These are phyloP conservation scores for Copsychus sechellarum DNA, from an alignment of 2,113 vertebrate species.

Conservation along the genomic window DNA sequence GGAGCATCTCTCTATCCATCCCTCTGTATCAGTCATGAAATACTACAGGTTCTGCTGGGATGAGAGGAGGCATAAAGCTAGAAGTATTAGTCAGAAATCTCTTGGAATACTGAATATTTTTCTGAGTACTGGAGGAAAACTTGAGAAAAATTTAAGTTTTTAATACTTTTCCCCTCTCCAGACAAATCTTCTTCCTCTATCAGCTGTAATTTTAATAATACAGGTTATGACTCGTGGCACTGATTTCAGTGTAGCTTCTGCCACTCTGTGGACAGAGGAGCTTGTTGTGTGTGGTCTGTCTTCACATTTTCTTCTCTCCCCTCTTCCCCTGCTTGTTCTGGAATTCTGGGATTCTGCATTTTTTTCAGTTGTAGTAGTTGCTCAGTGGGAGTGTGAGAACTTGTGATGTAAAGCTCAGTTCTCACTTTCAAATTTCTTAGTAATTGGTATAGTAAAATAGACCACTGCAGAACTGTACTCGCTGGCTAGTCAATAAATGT, in stretches of 20 bases:
- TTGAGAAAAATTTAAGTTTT: not conserved
- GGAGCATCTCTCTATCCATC: not conserved
- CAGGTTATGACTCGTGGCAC: not conserved
- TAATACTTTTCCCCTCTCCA: not conserved
- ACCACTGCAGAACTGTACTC: not conserved
- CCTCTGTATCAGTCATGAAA: not conserved
- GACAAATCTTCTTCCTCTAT: not conserved
- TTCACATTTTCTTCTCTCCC: not conserved
- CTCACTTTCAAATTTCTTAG: conserved; percentile 9
- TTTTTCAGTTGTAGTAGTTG: conserved; percentile 25
- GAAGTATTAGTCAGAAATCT: not conserved
- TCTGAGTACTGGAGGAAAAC: not conserved
- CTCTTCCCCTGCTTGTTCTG: not conserved
- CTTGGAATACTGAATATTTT: not conserved
- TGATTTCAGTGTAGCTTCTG: conserved; percentile 39
- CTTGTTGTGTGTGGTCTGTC: not conserved
- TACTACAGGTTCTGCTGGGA: not conserved
- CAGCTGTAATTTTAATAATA: not conserved
- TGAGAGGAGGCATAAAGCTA: not conserved
- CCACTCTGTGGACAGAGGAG: conserved; percentile 28
- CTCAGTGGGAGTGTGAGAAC: conserved; percentile 56
- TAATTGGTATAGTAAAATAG: not conserved
- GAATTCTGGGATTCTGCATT: not conserved
- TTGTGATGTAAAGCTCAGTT: conserved; percentile 39
- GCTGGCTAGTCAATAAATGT: not conserved